phyloP scores from a whole-genome alignment of 2,888 invertebrate genomes.

The Celastrina argiolus region DNA sequence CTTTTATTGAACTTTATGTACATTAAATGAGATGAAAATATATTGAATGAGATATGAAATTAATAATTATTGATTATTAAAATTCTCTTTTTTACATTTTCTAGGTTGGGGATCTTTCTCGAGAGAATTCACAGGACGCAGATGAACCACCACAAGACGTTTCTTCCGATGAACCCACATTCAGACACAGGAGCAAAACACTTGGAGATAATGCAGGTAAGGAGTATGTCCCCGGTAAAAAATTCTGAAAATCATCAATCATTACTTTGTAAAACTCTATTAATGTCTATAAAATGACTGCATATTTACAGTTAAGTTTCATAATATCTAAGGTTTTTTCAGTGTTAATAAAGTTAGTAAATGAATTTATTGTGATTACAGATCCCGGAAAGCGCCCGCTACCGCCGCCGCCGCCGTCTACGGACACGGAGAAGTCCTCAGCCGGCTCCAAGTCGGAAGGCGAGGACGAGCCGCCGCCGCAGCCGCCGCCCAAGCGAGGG shows the following conservation, averaged over 20 bases:
- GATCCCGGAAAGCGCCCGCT: slow-evolving; percentile 35
- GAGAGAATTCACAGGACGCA: slow-evolving; percentile 83
- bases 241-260: not conserved
- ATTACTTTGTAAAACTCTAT: slow-evolving; percentile 2
- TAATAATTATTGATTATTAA: not conserved
- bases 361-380: slow-evolving; percentile 15
- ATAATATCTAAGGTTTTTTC: too few species aligned
- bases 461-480: slow-evolving; percentile 87
- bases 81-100: not conserved
- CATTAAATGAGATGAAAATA: too few species aligned
- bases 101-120: slow-evolving; percentile 83
- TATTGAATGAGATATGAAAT: too few species aligned
- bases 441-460: slow-evolving; percentile 91
- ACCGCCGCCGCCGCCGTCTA: slow-evolving; percentile 53
- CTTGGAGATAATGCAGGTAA: slow-evolving; percentile 89
- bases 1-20: too few species aligned
- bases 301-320: too few species aligned
- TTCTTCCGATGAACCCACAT: slow-evolving; percentile 63
- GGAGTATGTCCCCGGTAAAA: slow-evolving; percentile 23
- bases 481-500: slow-evolving; percentile 80
- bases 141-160: slow-evolving; percentile 70
- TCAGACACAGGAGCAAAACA: slow-evolving; percentile 93
- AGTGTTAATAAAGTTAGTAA: not conserved
- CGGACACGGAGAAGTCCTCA: slow-evolving; percentile 72
- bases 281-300: too few species aligned